Percentiles rank a stretch among this genome's conserved stretches.
Conservation (phyloP, 1,140 invertebrate species). For the Acromyrmex echinatior region DNA sequence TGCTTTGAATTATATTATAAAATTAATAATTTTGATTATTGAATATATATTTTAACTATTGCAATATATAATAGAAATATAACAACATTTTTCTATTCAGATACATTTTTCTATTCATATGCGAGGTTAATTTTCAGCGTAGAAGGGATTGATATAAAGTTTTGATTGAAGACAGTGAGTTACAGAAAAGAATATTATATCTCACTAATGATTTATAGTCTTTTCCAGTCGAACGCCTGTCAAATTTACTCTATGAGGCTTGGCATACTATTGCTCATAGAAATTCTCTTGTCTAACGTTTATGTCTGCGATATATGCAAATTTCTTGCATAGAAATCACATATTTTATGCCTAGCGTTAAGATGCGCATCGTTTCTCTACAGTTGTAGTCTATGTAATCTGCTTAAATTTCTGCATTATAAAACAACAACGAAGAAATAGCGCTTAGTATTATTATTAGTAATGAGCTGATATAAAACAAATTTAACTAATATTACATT, state of each 20-base stretch:
- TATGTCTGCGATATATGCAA: constrained; percentile 57
- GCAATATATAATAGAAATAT: background rate
- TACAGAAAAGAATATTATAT: constrained; percentile 6
- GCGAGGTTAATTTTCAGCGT: background rate
- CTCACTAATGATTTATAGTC: constrained; percentile 51
- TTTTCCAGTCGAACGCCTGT: constrained; percentile 31
- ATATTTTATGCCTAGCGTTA: constrained; percentile 32
- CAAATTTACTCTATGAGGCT: constrained; percentile 18
- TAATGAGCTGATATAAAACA: background rate
- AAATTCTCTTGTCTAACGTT: constrained; percentile 54
- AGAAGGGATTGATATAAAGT: background rate
- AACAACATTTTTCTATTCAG: background rate
- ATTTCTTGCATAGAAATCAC: constrained; percentile 55
- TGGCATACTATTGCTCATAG: constrained; percentile 19
- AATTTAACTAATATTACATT: background rate
- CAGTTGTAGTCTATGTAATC: background rate
- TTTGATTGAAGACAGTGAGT: constrained; percentile 10
- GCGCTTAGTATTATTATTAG: background rate
- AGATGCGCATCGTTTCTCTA: constrained; percentile 4
- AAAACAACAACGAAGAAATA: background rate
- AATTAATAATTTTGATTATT: constrained; percentile 10
- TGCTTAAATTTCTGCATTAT: constrained; percentile 27
- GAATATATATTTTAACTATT: background rate
- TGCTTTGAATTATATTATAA: background rate
- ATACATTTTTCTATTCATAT: background rate